Conservation (phyloP, 2,888 invertebrate genomes). For the Lepidochrysops patricia region DNA sequence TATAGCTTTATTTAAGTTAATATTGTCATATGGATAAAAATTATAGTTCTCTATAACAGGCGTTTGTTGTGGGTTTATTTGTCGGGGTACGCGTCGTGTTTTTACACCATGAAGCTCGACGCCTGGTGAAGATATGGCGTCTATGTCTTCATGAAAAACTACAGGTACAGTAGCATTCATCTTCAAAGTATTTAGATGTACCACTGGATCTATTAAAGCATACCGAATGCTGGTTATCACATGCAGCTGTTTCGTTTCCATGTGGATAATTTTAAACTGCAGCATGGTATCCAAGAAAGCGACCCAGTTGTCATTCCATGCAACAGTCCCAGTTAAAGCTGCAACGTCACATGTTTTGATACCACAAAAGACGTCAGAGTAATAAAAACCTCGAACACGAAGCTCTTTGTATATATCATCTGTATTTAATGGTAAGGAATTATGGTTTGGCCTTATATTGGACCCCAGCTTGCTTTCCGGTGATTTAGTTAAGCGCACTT, state of each 20-base stretch:
- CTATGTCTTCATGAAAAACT: not conserved
- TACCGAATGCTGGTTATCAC: constrained; percentile 91
- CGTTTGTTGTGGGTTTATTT: constrained; percentile 84
- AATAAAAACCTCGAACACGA: constrained; percentile 89
- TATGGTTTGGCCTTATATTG: constrained; percentile 41
- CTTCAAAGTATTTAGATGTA: constrained; percentile 70
- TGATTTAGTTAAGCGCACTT: constrained; percentile 78
- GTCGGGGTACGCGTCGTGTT: constrained; percentile 89
- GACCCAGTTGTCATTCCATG: constrained; percentile 95
- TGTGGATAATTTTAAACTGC: constrained; percentile 90
- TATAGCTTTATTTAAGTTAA: constrained; percentile 46
- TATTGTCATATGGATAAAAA: not conserved
- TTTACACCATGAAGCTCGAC: constrained; percentile 92
- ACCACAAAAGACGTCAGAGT: constrained; percentile 87
- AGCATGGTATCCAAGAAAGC: constrained; percentile 97
- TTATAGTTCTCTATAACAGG: constrained; percentile 48
- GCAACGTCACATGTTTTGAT: constrained; percentile 82
- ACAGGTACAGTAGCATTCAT: constrained; percentile 39
- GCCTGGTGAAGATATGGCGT: constrained; percentile 73
- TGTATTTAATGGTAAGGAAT: constrained; percentile 69
- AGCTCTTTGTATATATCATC: constrained; percentile 91
- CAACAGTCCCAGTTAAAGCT: constrained; percentile 81
- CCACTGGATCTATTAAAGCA: constrained; percentile 84
- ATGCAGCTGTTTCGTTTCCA: constrained; percentile 85
- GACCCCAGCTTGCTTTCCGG: constrained; percentile 76